A percentile compares a stretch with the other conserved stretches of the same genome.
phyloP scores from a whole-genome alignment of 2,888 invertebrate genomes.

The Subacronicta megacephala region DNA sequence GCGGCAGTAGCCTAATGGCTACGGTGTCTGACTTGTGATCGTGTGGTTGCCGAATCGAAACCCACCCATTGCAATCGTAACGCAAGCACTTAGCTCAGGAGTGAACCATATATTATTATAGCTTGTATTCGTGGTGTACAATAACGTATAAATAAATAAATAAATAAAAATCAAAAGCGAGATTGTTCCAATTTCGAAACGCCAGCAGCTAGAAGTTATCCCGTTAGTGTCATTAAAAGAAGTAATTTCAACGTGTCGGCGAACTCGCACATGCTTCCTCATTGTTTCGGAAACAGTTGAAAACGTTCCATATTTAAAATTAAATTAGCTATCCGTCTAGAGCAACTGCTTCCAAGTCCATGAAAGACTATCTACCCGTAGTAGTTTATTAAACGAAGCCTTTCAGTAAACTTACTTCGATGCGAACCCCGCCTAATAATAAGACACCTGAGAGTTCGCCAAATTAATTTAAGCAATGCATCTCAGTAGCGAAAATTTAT shows the following conservation, averaged over 20 bases:
- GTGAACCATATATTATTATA: no score
- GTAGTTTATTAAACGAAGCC: constrained; percentile 53
- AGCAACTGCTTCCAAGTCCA: constrained; percentile 53
- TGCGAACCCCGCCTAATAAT: constrained; percentile 56
- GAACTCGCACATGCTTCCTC: constrained; percentile 12
- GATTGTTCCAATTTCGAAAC: background rate
- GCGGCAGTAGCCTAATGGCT: no score
- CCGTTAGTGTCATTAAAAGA: background rate
- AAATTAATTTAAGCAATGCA: constrained; percentile 62
- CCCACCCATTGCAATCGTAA: no score
- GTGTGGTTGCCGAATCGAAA: no score
- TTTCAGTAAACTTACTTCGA: constrained; percentile 51
- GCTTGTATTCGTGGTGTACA: no score
- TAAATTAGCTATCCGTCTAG: constrained; percentile 57
- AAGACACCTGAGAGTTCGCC: constrained; percentile 45
- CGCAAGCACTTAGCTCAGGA: no score
- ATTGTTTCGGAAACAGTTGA: constrained; percentile 41
- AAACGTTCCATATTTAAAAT: constrained; percentile 52
- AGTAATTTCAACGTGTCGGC: constrained; percentile 8
- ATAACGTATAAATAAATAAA: no score
- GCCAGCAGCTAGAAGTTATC: background rate
- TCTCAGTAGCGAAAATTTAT: constrained; percentile 42
- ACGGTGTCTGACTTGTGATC: no score
- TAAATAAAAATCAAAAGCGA: background rate
- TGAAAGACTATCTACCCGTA: constrained; percentile 43